These are phyloP conservation scores for Apodemus agrarius DNA, from an alignment of 2,797 vertebrate species.

Conservation along the genomic window DNA sequence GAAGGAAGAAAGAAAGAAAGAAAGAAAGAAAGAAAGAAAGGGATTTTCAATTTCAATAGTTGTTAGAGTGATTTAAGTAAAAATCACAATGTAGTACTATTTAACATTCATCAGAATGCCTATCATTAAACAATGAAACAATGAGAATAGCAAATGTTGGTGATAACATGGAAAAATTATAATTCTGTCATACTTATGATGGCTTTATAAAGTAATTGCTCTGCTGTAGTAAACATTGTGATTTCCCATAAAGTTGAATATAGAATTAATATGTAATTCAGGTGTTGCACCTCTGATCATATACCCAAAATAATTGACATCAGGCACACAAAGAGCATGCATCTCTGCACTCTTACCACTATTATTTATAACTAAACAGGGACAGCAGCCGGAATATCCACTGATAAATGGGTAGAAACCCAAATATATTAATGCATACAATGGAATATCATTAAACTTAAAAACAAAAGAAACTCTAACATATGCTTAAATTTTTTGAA, in stretches of 20 bases:
- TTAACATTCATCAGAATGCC: background rate
- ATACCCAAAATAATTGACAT: background rate
- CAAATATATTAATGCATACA: background rate
- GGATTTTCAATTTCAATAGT: background rate
- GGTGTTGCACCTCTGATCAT: background rate
- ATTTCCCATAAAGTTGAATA: background rate
- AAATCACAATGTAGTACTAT: background rate
- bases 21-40: no score
- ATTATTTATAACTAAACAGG: background rate
- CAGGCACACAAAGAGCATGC: background rate
- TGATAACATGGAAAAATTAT: background rate
- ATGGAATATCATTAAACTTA: background rate
- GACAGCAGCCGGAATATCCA: background rate
- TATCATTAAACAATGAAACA: background rate
- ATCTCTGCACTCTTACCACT: background rate
- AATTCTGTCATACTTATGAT: background rate
- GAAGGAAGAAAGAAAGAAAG: background rate
- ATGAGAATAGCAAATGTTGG: background rate
- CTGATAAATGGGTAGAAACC: background rate
- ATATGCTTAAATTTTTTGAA: background rate
- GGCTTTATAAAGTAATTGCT: background rate
- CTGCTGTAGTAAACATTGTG: background rate
- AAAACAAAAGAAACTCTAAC: background rate
- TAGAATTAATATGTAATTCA: background rate
- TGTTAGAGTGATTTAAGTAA: background rate